Percentiles rank a stretch among this genome's conserved stretches.
Conservation (phyloP, 2,113 vertebrate species). For the Conger conger region DNA sequence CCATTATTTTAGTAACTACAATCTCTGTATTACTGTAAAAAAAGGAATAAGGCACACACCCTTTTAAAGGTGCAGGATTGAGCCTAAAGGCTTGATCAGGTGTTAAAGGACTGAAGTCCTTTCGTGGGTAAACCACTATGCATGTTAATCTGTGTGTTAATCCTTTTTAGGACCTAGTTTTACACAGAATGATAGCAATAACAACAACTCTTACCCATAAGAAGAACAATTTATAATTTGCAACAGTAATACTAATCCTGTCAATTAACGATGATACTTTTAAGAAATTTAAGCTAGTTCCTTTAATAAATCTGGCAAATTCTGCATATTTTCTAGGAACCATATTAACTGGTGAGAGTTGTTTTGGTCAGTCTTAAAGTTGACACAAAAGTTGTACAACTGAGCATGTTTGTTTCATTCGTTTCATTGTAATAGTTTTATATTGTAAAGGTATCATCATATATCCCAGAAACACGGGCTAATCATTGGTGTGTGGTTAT, state of each 20-base stretch:
- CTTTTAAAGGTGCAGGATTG: slow-evolving; percentile 46
- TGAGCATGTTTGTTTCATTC: background rate
- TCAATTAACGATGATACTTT: background rate
- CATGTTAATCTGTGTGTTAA: too few relatives aligned
- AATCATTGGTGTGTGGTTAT: background rate
- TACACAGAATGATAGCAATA: slow-evolving; percentile 25
- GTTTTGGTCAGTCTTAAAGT: background rate
- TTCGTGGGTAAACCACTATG: slow-evolving; percentile 61
- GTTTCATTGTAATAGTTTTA: background rate
- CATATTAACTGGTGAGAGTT: background rate
- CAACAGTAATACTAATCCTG: background rate
- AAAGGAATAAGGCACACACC: slow-evolving; percentile 45
- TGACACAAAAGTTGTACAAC: background rate
- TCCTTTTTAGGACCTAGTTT: too few relatives aligned
- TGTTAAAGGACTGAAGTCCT: slow-evolving; percentile 67
- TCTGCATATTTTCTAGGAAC: background rate
- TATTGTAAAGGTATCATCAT: background rate
- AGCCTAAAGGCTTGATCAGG: slow-evolving; percentile 54
- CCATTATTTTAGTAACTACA: slow-evolving; percentile 31
- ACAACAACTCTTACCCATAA: slow-evolving; percentile 41
- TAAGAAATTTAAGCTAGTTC: background rate
- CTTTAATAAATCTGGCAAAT: background rate
- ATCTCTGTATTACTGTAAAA: slow-evolving; percentile 22
- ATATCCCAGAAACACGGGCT: background rate
- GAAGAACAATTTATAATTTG: slow-evolving; percentile 8